Percentiles rank a stretch among this genome's conserved stretches.
Conservation (phyloP, 2,888 invertebrate species). For the Amblyteles armatorius region DNA sequence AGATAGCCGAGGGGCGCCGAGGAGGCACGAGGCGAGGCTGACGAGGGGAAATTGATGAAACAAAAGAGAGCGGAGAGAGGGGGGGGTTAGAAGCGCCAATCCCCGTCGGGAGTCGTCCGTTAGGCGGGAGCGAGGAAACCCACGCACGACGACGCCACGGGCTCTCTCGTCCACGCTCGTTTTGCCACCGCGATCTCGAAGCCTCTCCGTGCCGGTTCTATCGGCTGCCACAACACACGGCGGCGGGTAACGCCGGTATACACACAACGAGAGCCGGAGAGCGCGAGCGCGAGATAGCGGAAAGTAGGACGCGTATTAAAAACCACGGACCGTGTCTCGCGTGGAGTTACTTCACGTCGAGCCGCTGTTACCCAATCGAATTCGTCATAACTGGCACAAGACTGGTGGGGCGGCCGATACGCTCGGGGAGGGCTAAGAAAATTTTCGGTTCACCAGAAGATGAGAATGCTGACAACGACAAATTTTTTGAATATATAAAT, state of each 20-base stretch:
- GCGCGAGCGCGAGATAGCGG: conserved; percentile 78
- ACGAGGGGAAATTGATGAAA: conserved; percentile 32
- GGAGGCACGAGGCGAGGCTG: background rate
- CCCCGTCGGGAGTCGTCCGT: conserved; percentile 26
- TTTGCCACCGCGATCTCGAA: conserved; percentile 30
- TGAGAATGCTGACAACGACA: conserved; percentile 6
- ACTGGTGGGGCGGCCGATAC: conserved; percentile 43
- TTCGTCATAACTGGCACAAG: conserved; percentile 82
- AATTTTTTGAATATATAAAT: background rate
- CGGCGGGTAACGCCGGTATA: conserved; percentile 18
- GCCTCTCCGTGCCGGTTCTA: conserved; percentile 13
- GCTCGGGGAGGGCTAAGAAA: conserved; percentile 20
- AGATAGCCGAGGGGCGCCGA: background rate
- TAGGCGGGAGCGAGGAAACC: conserved; percentile 26
- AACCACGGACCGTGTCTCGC: conserved; percentile 83
- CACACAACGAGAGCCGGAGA: conserved; percentile 59
- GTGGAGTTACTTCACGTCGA: conserved; percentile 74
- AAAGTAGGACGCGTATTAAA: conserved; percentile 85
- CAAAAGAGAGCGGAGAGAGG: conserved; percentile 41
- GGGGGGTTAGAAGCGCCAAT: background rate
- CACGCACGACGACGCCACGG: conserved; percentile 27
- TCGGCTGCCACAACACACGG: conserved; percentile 5
- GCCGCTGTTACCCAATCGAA: conserved; percentile 82
- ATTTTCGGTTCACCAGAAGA: conserved; percentile 23
- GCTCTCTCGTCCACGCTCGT: conserved; percentile 46